Percentiles rank a stretch among this genome's conserved stretches.
These are phyloP conservation scores for Archaeoteleia sp. DNA, from an alignment of 2,888 invertebrate genomes.

Conservation along the genomic window DNA sequence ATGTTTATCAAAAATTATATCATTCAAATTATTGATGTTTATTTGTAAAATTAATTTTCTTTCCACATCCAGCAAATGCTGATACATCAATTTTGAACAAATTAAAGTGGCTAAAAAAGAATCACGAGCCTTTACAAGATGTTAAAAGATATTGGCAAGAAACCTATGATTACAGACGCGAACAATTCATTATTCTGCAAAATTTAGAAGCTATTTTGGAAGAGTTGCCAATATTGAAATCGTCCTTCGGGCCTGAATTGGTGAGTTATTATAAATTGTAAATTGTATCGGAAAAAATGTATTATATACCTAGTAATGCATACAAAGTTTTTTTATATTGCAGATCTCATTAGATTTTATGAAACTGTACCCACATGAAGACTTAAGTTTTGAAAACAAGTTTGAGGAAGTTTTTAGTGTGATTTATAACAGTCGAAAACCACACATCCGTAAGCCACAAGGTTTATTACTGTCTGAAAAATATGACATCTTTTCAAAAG, in stretches of 20 bases:
- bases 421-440: slow-evolving; percentile 2
- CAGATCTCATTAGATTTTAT: no score
- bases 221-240: slow-evolving; percentile 30
- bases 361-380: slow-evolving; percentile 5
- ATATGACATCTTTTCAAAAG: slow-evolving; percentile 1
- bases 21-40: no score
- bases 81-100: background rate
- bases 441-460: background rate
- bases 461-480: background rate
- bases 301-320: no score
- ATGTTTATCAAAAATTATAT: no score
- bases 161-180: background rate
- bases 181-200: background rate
- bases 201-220: no score
- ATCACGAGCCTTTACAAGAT: background rate
- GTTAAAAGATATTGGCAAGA: background rate
- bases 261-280: no score
- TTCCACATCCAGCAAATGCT: no score
- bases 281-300: no score
- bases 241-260: slow-evolving; percentile 10
- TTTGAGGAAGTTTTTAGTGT: slow-evolving; percentile 8
- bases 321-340: no score
- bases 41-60: no score
- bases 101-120: background rate
- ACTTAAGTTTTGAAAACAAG: slow-evolving; percentile 15